Evolutionary conservation across 2,888 invertebrate genomes (phyloP).

Genomic region (Athrips mouffetella): DNA sequence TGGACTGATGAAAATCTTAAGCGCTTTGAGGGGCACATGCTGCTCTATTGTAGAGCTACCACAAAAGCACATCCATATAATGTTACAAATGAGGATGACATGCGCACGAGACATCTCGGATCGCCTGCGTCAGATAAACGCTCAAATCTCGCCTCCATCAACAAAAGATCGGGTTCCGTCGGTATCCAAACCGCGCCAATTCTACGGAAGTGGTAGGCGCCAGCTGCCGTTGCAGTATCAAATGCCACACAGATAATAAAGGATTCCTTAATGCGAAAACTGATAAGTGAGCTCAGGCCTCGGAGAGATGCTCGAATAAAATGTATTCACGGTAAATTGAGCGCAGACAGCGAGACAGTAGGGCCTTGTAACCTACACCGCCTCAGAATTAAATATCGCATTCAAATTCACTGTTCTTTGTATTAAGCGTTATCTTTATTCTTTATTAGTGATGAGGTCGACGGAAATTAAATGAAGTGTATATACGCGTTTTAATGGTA

Average conservation of each 20-base stretch:
- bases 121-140: conserved; percentile 54
- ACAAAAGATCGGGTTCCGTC: conserved; percentile 69
- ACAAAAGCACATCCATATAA: conserved; percentile 57
- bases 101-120: conserved; percentile 66
- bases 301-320: conserved; percentile 43
- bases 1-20: conserved; percentile 38
- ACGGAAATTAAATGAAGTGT: background rate
- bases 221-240: conserved; percentile 66
- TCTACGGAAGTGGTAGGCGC: conserved; percentile 73
- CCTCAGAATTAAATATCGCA: conserved; percentile 48
- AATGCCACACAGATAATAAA: conserved; percentile 61
- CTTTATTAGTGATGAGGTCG: background rate
- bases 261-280: conserved; percentile 66
- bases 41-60: conserved; percentile 55
- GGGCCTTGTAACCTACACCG: conserved; percentile 58
- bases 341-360: conserved; percentile 63
- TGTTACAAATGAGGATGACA: conserved; percentile 58
- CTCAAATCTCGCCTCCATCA: conserved; percentile 65
- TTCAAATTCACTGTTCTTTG: conserved; percentile 48
- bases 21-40: conserved; percentile 48
- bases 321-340: conserved; percentile 72
- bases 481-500: too few species aligned
- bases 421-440: conserved; percentile 13
- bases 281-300: conserved; percentile 48
- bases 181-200: conserved; percentile 53